A percentile compares a stretch with the other conserved stretches of the same genome.
phyloP scores from a whole-genome alignment of 2,888 invertebrate species.

The Acronicta alni region DNA sequence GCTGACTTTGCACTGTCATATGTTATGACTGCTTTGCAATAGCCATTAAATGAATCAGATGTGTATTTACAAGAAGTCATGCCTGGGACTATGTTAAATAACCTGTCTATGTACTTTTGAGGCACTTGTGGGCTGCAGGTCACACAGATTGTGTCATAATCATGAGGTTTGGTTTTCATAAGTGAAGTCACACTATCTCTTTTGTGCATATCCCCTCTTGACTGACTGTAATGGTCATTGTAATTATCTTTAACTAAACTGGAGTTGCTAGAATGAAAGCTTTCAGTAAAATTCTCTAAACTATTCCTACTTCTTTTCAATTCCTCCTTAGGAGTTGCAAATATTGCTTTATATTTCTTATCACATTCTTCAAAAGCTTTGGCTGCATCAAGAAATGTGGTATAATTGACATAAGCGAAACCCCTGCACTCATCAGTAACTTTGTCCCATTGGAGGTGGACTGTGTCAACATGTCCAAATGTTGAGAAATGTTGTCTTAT shows the following conservation, averaged over 20 bases:
- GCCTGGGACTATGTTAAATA: slow-evolving; percentile 95
- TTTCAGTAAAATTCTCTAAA: slow-evolving; percentile 62
- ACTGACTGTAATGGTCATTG: slow-evolving; percentile 45
- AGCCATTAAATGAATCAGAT: slow-evolving; percentile 84
- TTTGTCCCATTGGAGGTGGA: slow-evolving; percentile 94
- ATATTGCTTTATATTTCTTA: slow-evolving; percentile 95
- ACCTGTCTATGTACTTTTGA: slow-evolving; percentile 94
- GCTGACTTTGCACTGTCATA: slow-evolving; percentile 79
- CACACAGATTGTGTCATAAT: slow-evolving; percentile 91
- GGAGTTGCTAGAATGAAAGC: slow-evolving; percentile 57
- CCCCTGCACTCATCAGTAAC: slow-evolving; percentile 95
- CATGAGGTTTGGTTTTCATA: slow-evolving; percentile 73
- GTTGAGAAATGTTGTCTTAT: slow-evolving; percentile 94
- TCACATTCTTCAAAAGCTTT: slow-evolving; percentile 97
- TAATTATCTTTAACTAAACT: slow-evolving; percentile 58
- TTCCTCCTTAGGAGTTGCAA: slow-evolving; percentile 94
- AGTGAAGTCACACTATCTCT: slow-evolving; percentile 58
- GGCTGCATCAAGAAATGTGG: slow-evolving; percentile 94
- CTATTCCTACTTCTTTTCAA: slow-evolving; percentile 77
- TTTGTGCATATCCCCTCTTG: slow-evolving; percentile 50
- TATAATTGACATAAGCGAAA: slow-evolving; percentile 96
- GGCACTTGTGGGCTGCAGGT: slow-evolving; percentile 92
- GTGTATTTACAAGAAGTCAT: slow-evolving; percentile 81
- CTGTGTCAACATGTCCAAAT: slow-evolving; percentile 94
- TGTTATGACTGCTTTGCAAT: slow-evolving; percentile 77